phyloP scores from a whole-genome alignment of 2,797 vertebrate species.

The Pelochelys cantorii region DNA sequence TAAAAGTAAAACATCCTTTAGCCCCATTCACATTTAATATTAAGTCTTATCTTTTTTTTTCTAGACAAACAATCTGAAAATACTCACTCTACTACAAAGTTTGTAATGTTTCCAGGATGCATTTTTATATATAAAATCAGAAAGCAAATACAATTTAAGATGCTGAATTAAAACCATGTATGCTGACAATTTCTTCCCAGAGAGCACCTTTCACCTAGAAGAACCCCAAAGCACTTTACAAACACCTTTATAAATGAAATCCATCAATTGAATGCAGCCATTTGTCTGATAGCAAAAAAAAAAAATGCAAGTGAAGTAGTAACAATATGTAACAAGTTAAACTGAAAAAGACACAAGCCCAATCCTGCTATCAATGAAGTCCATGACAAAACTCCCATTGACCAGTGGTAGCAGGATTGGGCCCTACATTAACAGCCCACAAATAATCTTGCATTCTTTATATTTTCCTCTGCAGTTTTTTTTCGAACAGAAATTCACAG shows the following conservation, averaged over 20 bases:
- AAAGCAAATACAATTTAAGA: fast-evolving
- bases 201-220: fast-evolving
- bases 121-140: fast-evolving
- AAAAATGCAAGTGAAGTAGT: not conserved
- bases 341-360: not conserved
- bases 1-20: not conserved
- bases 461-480: not conserved
- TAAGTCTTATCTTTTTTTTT: not conserved
- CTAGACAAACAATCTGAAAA: not conserved
- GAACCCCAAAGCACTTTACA: not conserved
- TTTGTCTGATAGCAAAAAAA: not conserved
- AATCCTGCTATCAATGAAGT: fast-evolving
- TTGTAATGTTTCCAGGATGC: fast-evolving
- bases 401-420: not conserved
- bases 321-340: not conserved
- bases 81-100: not conserved
- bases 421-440: not conserved
- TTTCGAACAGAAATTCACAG: not conserved
- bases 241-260: not conserved
- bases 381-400: not conserved
- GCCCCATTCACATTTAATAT: fast-evolving
- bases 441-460: not conserved
- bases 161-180: not conserved
- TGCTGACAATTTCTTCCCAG: fast-evolving
- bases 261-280: conserved; percentile 23